Base-by-base conservation (phyloP, 2,797 vertebrate genomes). In the Chelmon rostratus region DNA sequence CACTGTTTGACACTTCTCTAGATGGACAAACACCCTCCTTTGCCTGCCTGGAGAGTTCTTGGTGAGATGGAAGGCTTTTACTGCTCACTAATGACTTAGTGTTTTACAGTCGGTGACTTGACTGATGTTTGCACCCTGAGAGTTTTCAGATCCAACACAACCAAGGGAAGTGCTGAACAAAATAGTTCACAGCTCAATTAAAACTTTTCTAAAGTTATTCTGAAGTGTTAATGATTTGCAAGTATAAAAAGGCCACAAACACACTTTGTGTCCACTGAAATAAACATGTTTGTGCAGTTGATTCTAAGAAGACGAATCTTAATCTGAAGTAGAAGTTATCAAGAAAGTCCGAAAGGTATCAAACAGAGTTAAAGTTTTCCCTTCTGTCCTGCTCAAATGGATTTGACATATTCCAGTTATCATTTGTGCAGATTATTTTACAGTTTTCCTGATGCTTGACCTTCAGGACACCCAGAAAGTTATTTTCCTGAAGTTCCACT, bases 191-290 rank as follows among this genome's bases (percentile, higher is more conserved):
- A 59, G 16, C 33, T n/a, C 38, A 73, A 23, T 33, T 76, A 52
- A 38, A 35, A 23, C 13, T 23, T 52, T n/a, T 37, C 35, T 5
- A 12, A 38, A 38, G 23, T 19, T 33, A 3, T 12, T 49, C 40
- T 46, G 5, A 54, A 46, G 44, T 68, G 65, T 57, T 65, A 21
- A 65, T 56, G 38, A 37, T 58, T 9, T n/a, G 40, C 38, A 18
- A 1, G 25, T 40, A 63, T 19, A 50, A n/a, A 61, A 57, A 50
- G 31, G 23, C 23, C 10, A 64, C 35, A 42, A 58, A 57, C 33
- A 21, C 6, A 49, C 46, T 33, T n/a, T 31, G 28, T 31, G 28
- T 31, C 28, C 28, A 4, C 28, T 4, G 28, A 31, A 4, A 25
- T 33, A 6, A 21, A 62, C 49, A n/a, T 31, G 28, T 31, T 31